Conservation (phyloP, 2,888 invertebrate genomes). For the Enoplolaimus lenunculus region DNA sequence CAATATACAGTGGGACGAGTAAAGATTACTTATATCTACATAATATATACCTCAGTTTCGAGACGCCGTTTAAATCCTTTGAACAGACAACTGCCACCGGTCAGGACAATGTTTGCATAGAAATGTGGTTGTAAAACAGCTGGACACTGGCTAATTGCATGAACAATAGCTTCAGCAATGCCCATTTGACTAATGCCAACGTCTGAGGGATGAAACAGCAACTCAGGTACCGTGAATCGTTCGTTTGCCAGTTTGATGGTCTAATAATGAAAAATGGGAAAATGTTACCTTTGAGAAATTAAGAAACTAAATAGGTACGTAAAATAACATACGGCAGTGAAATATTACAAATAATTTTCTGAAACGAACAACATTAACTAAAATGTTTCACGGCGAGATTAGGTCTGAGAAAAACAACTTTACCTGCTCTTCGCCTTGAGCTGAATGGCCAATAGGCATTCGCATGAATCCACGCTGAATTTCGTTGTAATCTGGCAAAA, state of each 20-base stretch:
- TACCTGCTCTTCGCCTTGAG: no score
- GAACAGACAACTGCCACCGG: slow-evolving; percentile 66
- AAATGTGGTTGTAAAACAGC: slow-evolving; percentile 58
- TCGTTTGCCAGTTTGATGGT: slow-evolving; percentile 72
- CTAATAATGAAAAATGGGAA: no score
- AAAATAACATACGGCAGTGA: no score
- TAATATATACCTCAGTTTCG: slow-evolving; percentile 43
- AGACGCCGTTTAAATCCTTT: slow-evolving; percentile 68
- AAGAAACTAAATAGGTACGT: no score
- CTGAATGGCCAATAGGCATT: no score
- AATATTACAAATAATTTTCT: no score
- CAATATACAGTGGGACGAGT: no score
- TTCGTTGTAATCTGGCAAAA: slow-evolving; percentile 85
- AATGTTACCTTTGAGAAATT: no score
- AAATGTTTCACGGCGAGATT: no score
- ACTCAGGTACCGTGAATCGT: slow-evolving; percentile 78
- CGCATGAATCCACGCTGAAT: slow-evolving; percentile 62
- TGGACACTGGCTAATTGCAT: slow-evolving; percentile 57
- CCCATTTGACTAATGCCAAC: slow-evolving; percentile 82
- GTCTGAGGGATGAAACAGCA: slow-evolving; percentile 83
- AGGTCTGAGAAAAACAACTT: no score
- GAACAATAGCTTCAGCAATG: slow-evolving; percentile 69
- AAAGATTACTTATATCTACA: no score
- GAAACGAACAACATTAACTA: no score
- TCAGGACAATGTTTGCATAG: slow-evolving; percentile 59